phyloP scores from a whole-genome alignment of 2,113 vertebrate species.

The Dipodomys ordii region DNA sequence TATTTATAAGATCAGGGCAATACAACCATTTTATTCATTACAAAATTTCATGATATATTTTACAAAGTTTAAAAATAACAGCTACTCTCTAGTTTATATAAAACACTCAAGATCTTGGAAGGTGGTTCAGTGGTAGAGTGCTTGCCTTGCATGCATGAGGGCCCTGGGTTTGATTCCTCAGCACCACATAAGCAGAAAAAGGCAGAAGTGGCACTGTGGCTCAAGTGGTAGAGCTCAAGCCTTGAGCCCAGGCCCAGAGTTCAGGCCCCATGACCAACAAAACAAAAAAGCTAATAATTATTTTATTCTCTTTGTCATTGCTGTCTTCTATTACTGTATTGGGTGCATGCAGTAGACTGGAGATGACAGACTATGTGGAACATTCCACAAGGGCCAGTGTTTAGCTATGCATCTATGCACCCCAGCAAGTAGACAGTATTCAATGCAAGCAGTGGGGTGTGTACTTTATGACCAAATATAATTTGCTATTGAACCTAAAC shows the following conservation, averaged over 20 bases:
- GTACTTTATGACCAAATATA: not conserved
- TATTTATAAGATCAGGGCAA: not conserved
- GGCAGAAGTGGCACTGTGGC: too few relatives aligned
- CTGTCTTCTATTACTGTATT: not conserved
- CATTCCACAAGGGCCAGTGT: not conserved
- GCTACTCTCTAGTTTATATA: not conserved
- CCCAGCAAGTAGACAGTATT: not conserved
- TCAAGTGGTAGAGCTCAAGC: too few relatives aligned
- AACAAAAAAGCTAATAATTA: not conserved
- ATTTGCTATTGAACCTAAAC: not conserved
- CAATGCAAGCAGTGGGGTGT: not conserved
- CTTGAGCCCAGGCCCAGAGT: too few relatives aligned
- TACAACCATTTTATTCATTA: not conserved
- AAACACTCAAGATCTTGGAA: not conserved
- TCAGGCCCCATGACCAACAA: too few relatives aligned
- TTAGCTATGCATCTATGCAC: not conserved
- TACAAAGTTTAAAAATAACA: not conserved
- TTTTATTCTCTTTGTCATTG: not conserved
- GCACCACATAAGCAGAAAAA: too few relatives aligned
- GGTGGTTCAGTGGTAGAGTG: too few relatives aligned
- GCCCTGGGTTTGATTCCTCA: too few relatives aligned
- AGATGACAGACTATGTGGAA: rapidly evolving
- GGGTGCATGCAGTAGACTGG: rapidly evolving
- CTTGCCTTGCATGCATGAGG: too few relatives aligned
- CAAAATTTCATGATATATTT: not conserved